phyloP scores from a whole-genome alignment of 2,888 invertebrate species.

The Unio delphinus region DNA sequence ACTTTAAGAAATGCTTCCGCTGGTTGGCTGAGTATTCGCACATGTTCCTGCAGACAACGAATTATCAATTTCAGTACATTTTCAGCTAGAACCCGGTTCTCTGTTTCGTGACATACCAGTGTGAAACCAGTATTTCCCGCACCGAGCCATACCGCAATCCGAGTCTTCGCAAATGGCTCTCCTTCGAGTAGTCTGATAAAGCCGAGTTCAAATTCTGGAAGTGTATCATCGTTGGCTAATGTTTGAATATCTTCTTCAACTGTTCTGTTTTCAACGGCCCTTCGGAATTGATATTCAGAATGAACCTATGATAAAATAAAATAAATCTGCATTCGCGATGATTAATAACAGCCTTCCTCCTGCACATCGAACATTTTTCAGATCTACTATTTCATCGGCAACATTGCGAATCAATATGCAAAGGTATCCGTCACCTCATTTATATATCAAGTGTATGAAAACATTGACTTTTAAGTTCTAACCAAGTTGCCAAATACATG shows the following conservation, averaged over 20 bases:
- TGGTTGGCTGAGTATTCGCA: conserved; percentile 52
- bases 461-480: no score
- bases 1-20: conserved; percentile 51
- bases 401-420: no score
- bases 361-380: no score
- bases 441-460: no score
- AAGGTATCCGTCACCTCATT: no score
- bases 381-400: no score
- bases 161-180: conserved; percentile 40
- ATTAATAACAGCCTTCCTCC: no score
- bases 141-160: conserved; percentile 54
- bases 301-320: conserved; percentile 38
- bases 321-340: no score
- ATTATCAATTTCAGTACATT: conserved; percentile 56
- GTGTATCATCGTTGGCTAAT: conserved; percentile 55
- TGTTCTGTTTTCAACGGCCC: conserved; percentile 42
- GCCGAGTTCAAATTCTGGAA: conserved; percentile 64
- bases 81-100: conserved; percentile 60
- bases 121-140: conserved; percentile 56
- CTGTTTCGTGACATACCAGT: conserved; percentile 56
- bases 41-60: conserved; percentile 60
- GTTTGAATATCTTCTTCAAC: conserved; percentile 53
- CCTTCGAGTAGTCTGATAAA: conserved; percentile 40
- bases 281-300: conserved; percentile 59
- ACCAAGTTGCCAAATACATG: no score